These are phyloP conservation scores for Pimpla rufipes DNA, from an alignment of 2,888 invertebrate genomes.

Conservation along the genomic window DNA sequence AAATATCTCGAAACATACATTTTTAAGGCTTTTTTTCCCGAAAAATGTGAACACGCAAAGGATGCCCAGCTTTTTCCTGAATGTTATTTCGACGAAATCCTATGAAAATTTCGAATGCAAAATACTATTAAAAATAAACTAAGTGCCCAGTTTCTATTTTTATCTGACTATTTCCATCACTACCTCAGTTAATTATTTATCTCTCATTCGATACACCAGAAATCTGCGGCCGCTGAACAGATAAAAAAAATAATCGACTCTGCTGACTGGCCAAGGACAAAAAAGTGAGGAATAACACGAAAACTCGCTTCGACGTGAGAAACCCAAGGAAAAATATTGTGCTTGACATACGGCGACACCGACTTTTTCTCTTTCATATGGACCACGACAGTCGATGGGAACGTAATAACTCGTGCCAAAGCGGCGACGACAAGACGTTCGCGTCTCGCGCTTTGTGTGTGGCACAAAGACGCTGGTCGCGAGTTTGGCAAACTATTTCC, in stretches of 20 bases:
- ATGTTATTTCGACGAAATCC: not conserved
- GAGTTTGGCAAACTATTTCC: conserved; percentile 37
- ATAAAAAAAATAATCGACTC: not conserved
- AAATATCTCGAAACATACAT: too few species aligned
- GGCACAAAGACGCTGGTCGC: conserved; percentile 35
- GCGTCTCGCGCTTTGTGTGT: not conserved
- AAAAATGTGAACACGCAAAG: not conserved
- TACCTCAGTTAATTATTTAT: not conserved
- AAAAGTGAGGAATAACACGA: not conserved
- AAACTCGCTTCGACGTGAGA: not conserved
- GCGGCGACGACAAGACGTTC: conserved; percentile 29
- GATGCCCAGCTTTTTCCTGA: not conserved
- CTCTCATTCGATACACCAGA: not conserved
- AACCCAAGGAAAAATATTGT: not conserved
- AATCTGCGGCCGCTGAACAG: not conserved
- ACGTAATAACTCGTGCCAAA: not conserved
- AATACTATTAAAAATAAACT: not conserved
- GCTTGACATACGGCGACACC: not conserved
- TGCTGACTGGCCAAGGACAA: not conserved
- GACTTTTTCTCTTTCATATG: not conserved
- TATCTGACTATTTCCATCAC: not conserved
- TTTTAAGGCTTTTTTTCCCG: not conserved
- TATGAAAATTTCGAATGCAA: not conserved
- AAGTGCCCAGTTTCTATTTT: not conserved
- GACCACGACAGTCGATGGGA: not conserved